Conservation (phyloP, 2,113 vertebrate genomes). For the Pelmatolapia mariae region DNA sequence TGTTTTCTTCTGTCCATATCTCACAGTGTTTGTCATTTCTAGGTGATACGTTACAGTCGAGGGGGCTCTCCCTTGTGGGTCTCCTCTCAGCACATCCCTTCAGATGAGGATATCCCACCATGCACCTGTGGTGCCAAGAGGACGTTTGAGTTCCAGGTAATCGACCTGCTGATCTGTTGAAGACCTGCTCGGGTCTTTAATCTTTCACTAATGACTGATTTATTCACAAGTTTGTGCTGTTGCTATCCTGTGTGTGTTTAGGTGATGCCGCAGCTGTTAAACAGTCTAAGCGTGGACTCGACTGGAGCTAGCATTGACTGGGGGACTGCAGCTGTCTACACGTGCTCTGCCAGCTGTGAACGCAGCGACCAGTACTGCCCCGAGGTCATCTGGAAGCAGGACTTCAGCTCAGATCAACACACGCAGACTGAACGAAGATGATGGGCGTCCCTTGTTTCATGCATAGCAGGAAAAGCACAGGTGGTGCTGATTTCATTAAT, state of each 20-base stretch:
- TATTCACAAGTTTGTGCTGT: background rate
- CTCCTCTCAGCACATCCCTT: slow-evolving; percentile 80
- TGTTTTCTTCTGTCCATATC: background rate
- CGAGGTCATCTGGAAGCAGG: slow-evolving; percentile 95
- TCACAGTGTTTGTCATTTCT: background rate
- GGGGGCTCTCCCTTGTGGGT: slow-evolving; percentile 85
- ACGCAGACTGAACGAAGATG: background rate
- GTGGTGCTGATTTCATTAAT: background rate
- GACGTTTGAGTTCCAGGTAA: slow-evolving; percentile 94
- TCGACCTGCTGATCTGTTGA: background rate
- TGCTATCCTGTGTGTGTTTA: slow-evolving; percentile 31
- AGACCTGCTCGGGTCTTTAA: background rate
- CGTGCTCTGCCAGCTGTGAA: slow-evolving; percentile 82
- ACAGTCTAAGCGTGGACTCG: slow-evolving; percentile 81
- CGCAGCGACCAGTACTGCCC: slow-evolving; percentile 69
- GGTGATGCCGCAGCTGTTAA: slow-evolving; percentile 97
- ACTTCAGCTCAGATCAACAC: slow-evolving; percentile 65
- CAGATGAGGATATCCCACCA: slow-evolving; percentile 79
- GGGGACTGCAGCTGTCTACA: slow-evolving; percentile 84
- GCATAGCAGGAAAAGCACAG: background rate
- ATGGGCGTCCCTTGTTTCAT: background rate
- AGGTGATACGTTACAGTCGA: slow-evolving; percentile 91
- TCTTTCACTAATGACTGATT: background rate
- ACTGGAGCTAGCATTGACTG: slow-evolving; percentile 89
- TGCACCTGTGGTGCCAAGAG: slow-evolving; percentile 88